Conservation (phyloP, 2,113 vertebrate genomes). For the Percina caprodes region DNA sequence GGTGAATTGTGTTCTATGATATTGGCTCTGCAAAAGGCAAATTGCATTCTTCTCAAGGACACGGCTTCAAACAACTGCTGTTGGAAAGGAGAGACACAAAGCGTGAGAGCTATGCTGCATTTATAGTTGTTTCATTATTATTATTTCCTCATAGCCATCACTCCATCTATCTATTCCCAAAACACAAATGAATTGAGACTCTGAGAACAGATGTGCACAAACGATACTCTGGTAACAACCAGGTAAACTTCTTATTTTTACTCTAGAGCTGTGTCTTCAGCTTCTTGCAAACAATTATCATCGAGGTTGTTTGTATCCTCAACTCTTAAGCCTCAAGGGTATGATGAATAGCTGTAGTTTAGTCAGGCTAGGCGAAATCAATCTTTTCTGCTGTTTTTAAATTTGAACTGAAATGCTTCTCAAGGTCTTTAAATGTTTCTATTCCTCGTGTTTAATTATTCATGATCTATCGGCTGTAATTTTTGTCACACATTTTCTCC, state of each 20-base stretch:
- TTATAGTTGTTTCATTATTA: constrained; percentile 68
- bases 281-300: constrained; percentile 59
- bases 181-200: constrained; percentile 30
- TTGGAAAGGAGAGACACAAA: constrained; percentile 32
- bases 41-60: constrained; percentile 80
- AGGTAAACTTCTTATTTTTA: constrained; percentile 15
- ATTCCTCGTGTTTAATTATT: constrained; percentile 77
- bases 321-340: constrained; percentile 36
- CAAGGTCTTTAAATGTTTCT: constrained; percentile 81
- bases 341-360: constrained; percentile 55
- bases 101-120: constrained; percentile 29
- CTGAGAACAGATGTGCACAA: constrained; percentile 62
- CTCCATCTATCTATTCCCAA: constrained; percentile 43
- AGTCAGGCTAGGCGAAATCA: constrained; percentile 29
- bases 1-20: constrained; percentile 73
- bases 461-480: constrained; percentile 78
- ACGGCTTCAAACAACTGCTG: constrained; percentile 66
- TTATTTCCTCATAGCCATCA: constrained; percentile 64
- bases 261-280: constrained; percentile 26
- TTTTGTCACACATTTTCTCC: constrained; percentile 79
- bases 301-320: constrained; percentile 56
- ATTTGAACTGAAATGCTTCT: constrained; percentile 70
- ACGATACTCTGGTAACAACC: constrained; percentile 51
- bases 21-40: constrained; percentile 65
- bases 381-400: constrained; percentile 52